phyloP scores from a whole-genome alignment of 1,140 invertebrate genomes.

The Drosophila novamexicana region DNA sequence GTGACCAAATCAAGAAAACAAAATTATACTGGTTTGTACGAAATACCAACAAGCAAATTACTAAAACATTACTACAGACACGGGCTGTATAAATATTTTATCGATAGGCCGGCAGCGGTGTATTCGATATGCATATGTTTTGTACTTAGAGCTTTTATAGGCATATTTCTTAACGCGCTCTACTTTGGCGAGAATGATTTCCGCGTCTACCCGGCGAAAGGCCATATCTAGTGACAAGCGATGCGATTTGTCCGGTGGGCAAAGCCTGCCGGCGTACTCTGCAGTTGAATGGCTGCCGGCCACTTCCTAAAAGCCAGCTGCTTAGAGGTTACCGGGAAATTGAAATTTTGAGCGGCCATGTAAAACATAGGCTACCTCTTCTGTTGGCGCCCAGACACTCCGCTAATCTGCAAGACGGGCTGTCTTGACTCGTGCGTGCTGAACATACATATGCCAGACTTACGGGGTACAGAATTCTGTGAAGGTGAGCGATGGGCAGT shows the following conservation, averaged over 20 bases:
- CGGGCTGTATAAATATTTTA: not conserved
- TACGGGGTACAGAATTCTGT: conserved; percentile 99
- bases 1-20: not conserved
- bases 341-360: conserved; percentile 91
- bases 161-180: conserved; percentile 99
- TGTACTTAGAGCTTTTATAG: conserved; percentile 78
- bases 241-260: conserved; percentile 97
- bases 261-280: conserved; percentile 93
- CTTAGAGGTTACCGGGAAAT: conserved; percentile 90
- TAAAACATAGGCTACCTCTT: conserved; percentile 99
- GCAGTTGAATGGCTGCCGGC: conserved; percentile 93
- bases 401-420: conserved; percentile 98
- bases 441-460: conserved; percentile 93
- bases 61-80: not conserved
- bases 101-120: conserved; percentile 19
- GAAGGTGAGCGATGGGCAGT: conserved; percentile 95
- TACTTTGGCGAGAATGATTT: conserved; percentile 99
- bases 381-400: conserved; percentile 99
- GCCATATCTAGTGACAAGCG: conserved; percentile 93
- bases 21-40: not conserved
- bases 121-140: conserved; percentile 26
- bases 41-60: not conserved
- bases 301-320: conserved; percentile 93
- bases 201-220: conserved; percentile 92
- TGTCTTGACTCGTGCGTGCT: conserved; percentile 99